These are phyloP conservation scores for Anthoscopus minutus DNA, from an alignment of 2,113 vertebrate species.

Conservation along the genomic window DNA sequence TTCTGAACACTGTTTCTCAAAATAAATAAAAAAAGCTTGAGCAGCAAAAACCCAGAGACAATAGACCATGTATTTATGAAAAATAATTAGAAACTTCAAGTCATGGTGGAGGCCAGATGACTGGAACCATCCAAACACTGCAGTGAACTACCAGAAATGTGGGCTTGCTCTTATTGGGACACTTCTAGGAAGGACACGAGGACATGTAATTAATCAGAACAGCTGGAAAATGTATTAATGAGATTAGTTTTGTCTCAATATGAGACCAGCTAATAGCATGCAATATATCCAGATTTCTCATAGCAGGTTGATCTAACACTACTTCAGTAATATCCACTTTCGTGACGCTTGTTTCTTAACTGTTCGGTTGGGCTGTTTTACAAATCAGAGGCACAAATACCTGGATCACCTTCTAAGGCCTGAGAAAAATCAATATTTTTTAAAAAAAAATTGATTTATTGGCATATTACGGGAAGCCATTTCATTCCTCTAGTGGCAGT, in stretches of 20 bases:
- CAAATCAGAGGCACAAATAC: not conserved
- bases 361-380: not conserved
- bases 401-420: not conserved
- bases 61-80: not conserved
- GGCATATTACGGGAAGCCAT: not conserved
- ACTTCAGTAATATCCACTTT: not conserved
- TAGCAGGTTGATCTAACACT: not conserved
- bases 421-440: not conserved
- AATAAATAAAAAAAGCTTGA: not conserved
- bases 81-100: not conserved
- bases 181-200: not conserved
- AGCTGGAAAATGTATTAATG: not conserved
- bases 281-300: not conserved
- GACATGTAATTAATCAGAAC: not conserved
- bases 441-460: not conserved
- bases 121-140: not conserved
- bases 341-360: not conserved
- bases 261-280: not conserved
- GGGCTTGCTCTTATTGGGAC: not conserved
- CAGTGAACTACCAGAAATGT: not conserved
- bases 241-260: not conserved
- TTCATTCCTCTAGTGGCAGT: not conserved
- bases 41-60: not conserved
- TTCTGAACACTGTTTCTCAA: not conserved
- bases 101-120: not conserved